Evolutionary conservation across 2,888 invertebrate genomes (phyloP).

Genomic region (Drosophila conformis): DNA sequence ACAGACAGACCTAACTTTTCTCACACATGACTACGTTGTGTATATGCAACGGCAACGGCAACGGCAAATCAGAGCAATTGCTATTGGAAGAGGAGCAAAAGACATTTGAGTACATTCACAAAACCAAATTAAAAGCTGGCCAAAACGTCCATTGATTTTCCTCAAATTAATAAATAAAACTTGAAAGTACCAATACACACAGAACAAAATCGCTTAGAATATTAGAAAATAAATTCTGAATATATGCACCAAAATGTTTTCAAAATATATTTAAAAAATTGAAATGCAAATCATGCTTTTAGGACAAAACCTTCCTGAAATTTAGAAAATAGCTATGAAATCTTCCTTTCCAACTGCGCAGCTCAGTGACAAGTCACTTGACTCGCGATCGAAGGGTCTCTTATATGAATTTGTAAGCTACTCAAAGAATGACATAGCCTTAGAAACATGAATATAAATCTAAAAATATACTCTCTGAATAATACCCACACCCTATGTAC

Average conservation of each 20-base stretch:
- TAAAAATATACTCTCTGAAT: neutral
- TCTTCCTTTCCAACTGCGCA: too few species aligned
- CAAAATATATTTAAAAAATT: neutral
- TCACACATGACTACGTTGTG: slow-evolving; percentile 14
- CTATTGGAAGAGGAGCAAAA: neutral
- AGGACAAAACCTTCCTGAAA: neutral
- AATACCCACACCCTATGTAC: too few species aligned
- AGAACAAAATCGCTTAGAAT: neutral
- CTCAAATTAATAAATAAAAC: neutral
- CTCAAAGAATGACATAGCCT: neutral
- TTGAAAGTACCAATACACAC: neutral
- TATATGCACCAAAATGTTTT: neutral
- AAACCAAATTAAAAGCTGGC: neutral
- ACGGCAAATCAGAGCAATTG: neutral
- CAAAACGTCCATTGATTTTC: neutral
- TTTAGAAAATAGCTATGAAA: neutral
- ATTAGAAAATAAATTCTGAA: neutral
- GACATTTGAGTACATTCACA: neutral
- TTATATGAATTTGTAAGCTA: neutral
- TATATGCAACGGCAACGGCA: slow-evolving; percentile 24
- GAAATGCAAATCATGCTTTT: neutral
- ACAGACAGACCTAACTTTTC: slow-evolving; percentile 7
- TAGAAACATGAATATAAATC: neutral
- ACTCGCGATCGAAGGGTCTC: too few species aligned
- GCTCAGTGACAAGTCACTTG: neutral